phyloP scores from a whole-genome alignment of 1,140 invertebrate species.

The Drosophila kanapiae region DNA sequence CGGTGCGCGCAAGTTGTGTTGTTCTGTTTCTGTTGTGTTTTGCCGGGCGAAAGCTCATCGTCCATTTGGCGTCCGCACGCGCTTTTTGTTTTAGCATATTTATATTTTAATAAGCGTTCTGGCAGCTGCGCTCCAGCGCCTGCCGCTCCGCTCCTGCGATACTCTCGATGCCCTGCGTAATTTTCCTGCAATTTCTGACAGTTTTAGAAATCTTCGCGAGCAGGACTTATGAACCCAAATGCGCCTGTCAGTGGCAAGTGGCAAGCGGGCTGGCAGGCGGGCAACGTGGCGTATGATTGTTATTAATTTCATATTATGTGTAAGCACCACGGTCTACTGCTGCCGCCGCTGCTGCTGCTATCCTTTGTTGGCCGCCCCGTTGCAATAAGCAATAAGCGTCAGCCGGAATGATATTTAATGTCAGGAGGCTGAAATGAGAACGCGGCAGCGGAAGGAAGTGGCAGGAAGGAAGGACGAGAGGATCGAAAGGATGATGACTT shows the following conservation, averaged over 20 bases:
- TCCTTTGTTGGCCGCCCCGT: slow-evolving; percentile 28
- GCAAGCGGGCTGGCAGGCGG: slow-evolving; percentile 29
- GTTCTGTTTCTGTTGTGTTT: slow-evolving; percentile 28
- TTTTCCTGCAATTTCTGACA: slow-evolving; percentile 83
- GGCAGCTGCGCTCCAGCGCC: slow-evolving; percentile 74
- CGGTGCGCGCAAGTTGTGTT: slow-evolving; percentile 16
- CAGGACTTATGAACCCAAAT: slow-evolving; percentile 76
- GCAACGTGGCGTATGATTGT: slow-evolving; percentile 82
- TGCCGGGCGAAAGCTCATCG: slow-evolving; percentile 41
- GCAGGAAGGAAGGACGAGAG: background rate
- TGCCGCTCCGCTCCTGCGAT: background rate
- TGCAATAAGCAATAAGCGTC: slow-evolving; percentile 81
- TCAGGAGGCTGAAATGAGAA: slow-evolving; percentile 39
- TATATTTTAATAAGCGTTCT: slow-evolving; percentile 83
- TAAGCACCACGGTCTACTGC: slow-evolving; percentile 49
- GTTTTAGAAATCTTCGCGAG: slow-evolving; percentile 81
- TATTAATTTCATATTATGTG: slow-evolving; percentile 82
- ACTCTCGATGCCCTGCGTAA: slow-evolving; percentile 62
- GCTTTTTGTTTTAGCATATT: slow-evolving; percentile 80
- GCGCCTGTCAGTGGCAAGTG: slow-evolving; percentile 79
- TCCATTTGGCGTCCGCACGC: slow-evolving; percentile 55
- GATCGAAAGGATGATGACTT: slow-evolving; percentile 23
- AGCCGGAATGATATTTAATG: slow-evolving; percentile 77
- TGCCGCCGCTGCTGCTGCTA: slow-evolving; percentile 9
- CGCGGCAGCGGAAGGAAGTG: background rate